These are phyloP conservation scores for Lepisosteus oculatus DNA, from an alignment of 2,113 vertebrate species.

Conservation along the genomic window DNA sequence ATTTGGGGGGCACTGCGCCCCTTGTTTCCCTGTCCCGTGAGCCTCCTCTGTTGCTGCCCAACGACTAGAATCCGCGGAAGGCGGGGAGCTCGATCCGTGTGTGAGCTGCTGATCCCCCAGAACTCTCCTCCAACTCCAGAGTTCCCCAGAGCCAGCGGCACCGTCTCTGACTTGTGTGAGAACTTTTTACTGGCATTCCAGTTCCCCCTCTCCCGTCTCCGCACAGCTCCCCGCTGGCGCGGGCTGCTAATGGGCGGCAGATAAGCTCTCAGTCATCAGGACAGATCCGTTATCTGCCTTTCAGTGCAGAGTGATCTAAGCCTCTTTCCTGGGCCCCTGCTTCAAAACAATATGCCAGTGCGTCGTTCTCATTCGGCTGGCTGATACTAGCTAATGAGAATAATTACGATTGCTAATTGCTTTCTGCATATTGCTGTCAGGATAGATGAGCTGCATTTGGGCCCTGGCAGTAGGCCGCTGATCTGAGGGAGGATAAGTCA, in stretches of 20 bases:
- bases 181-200: not conserved
- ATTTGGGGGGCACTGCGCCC: not conserved
- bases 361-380: conserved; percentile 5
- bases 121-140: too few relatives aligned
- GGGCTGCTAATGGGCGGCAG: not conserved
- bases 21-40: conserved; percentile 6
- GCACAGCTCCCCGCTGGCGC: not conserved
- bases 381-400: conserved; percentile 42
- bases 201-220: not conserved
- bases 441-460: not conserved
- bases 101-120: too few relatives aligned
- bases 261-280: not conserved
- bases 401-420: conserved; percentile 57
- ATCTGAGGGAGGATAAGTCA: not conserved
- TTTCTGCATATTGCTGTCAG: conserved; percentile 22
- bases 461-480: not conserved
- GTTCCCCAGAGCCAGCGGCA: too few relatives aligned
- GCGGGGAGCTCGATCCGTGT: too few relatives aligned
- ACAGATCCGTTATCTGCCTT: not conserved
- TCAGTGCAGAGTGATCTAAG: not conserved
- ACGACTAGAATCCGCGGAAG: too few relatives aligned
- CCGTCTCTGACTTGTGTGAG: not conserved
- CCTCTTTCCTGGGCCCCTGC: not conserved
- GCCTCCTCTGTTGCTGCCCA: not conserved
- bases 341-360: not conserved